phyloP scores from a whole-genome alignment of 2,113 vertebrate species.

The Hippocampus mohnikei region DNA sequence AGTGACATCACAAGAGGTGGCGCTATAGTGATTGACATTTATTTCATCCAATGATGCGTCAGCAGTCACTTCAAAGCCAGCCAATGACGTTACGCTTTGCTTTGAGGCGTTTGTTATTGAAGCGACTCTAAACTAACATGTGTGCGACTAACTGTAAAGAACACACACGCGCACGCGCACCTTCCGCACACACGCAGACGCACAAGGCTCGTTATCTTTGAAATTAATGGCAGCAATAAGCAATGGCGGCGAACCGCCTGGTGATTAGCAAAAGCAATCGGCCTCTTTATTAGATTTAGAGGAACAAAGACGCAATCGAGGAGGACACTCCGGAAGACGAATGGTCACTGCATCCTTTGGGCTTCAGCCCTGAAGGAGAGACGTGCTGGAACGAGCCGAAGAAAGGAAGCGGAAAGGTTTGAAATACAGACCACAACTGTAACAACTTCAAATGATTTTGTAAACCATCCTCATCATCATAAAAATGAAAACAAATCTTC shows the following conservation, averaged over 20 bases:
- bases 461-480: too few relatives aligned
- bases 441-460: too few relatives aligned
- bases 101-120: neutral
- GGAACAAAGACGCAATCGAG: slow-evolving; percentile 64
- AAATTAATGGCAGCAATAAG: slow-evolving; percentile 72
- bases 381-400: neutral
- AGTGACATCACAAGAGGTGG: neutral
- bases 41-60: neutral
- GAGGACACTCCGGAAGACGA: slow-evolving; percentile 51
- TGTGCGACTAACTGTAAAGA: neutral
- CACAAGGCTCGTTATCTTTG: slow-evolving; percentile 57
- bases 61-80: neutral
- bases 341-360: slow-evolving; percentile 42
- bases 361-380: slow-evolving; percentile 28
- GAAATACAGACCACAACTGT: neutral
- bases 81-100: neutral
- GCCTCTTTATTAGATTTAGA: slow-evolving; percentile 70
- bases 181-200: neutral
- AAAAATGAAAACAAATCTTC: too few relatives aligned
- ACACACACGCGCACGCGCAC: neutral
- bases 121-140: neutral
- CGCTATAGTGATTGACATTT: neutral
- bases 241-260: slow-evolving; percentile 60
- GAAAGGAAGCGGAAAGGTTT: neutral
- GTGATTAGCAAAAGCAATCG: slow-evolving; percentile 71